Conservation (phyloP, 2,888 invertebrate genomes). For the Drosophila birchii region DNA sequence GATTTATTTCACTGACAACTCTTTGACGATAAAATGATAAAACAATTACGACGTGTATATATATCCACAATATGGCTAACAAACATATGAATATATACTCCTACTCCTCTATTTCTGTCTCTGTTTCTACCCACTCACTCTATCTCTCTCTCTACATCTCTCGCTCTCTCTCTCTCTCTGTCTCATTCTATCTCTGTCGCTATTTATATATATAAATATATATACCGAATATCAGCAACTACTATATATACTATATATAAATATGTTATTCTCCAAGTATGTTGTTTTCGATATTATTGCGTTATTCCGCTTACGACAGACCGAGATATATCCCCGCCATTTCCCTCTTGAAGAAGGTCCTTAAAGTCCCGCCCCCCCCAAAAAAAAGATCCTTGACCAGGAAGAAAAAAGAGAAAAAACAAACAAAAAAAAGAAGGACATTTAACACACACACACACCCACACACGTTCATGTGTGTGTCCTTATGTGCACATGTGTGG, state of each 20-base stretch:
- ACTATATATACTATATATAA: slow-evolving; percentile 33
- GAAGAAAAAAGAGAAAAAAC: slow-evolving; percentile 10
- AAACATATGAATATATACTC: slow-evolving; percentile 48
- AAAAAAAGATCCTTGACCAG: slow-evolving; percentile 1
- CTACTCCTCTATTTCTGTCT: slow-evolving; percentile 52
- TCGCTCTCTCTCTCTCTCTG: slow-evolving; percentile 30
- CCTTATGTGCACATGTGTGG: slow-evolving; percentile 23
- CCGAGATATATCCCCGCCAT: slow-evolving; percentile 11
- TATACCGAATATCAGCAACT: slow-evolving; percentile 43
- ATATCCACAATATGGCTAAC: slow-evolving; percentile 46
- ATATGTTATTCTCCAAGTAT: slow-evolving; percentile 58
- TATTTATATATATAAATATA: slow-evolving; percentile 46
- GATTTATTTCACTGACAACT: slow-evolving; percentile 67
- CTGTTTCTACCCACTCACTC: slow-evolving; percentile 39
- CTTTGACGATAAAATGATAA: slow-evolving; percentile 82
- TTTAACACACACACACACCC: slow-evolving; percentile 8
- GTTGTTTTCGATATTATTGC: slow-evolving; percentile 64
- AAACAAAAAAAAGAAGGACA: slow-evolving; percentile 4
- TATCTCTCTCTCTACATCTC: slow-evolving; percentile 30
- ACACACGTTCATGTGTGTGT: slow-evolving; percentile 11
- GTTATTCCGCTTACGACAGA: slow-evolving; percentile 67
- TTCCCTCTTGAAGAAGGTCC: slow-evolving; percentile 3
- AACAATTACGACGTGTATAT: slow-evolving; percentile 78
- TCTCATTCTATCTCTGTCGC: slow-evolving; percentile 39
- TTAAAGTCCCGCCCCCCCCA: slow-evolving; percentile 4